phyloP scores from a whole-genome alignment of 2,113 vertebrate species.

The Sturnus vulgaris region DNA sequence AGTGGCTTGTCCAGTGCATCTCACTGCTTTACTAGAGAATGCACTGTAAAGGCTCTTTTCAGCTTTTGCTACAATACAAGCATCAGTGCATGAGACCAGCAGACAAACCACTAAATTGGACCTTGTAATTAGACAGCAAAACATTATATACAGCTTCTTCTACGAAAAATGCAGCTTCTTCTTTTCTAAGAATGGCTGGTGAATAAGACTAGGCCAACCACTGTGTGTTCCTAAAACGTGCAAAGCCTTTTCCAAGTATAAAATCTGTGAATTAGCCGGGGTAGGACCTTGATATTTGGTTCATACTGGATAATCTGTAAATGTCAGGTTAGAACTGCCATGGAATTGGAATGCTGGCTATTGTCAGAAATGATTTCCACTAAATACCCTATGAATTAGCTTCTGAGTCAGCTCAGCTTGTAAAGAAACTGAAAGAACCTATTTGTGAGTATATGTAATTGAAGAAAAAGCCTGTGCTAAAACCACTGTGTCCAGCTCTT shows the following conservation, averaged over 20 bases:
- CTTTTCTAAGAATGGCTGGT: background rate
- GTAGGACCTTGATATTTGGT: background rate
- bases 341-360: background rate
- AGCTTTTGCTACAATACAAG: background rate
- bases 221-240: background rate
- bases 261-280: background rate
- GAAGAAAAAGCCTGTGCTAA: background rate
- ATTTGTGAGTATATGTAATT: fast-evolving
- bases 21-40: background rate
- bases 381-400: background rate
- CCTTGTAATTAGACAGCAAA: background rate
- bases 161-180: background rate
- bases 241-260: background rate
- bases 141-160: background rate
- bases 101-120: background rate
- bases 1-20: background rate
- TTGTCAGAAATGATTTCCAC: background rate
- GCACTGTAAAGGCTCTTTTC: background rate
- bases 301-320: background rate
- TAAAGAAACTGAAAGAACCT: background rate
- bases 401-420: background rate
- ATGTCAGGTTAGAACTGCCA: background rate
- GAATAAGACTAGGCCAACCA: background rate
- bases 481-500: background rate
- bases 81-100: background rate